Conservation (phyloP, 2,113 vertebrate species). For the Anseranas semipalmata region DNA sequence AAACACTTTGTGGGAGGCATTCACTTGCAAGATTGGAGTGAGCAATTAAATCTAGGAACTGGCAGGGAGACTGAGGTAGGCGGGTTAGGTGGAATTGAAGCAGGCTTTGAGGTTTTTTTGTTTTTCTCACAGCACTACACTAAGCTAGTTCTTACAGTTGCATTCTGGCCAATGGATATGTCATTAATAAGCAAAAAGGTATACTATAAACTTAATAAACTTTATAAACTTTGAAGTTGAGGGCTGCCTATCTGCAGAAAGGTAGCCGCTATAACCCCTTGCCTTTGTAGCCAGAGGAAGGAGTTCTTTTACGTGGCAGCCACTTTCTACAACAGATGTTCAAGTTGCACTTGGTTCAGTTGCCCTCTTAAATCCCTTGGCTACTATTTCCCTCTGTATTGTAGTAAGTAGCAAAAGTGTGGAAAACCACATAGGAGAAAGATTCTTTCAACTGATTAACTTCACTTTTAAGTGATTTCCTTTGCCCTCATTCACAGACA, state of each 20-base stretch:
- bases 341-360: neutral
- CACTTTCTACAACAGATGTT: neutral
- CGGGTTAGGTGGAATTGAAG: neutral
- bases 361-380: neutral
- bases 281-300: neutral
- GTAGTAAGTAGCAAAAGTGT: neutral
- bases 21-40: neutral
- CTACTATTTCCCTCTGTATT: neutral
- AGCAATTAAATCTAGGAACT: neutral
- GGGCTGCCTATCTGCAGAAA: neutral
- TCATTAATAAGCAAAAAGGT: neutral
- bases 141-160: neutral
- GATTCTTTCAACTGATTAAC: no score
- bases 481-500: neutral
- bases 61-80: neutral
- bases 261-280: neutral
- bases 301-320: rapidly evolving
- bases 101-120: neutral
- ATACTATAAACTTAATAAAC: no score
- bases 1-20: neutral
- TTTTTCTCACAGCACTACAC: neutral
- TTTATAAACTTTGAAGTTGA: neutral
- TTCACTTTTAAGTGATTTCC: neutral
- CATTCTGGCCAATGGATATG: rapidly evolving
- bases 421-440: neutral